A percentile compares a stretch with the other conserved stretches of the same genome.
phyloP scores from a whole-genome alignment of 2,797 vertebrate species.

The Lophius americanus region DNA sequence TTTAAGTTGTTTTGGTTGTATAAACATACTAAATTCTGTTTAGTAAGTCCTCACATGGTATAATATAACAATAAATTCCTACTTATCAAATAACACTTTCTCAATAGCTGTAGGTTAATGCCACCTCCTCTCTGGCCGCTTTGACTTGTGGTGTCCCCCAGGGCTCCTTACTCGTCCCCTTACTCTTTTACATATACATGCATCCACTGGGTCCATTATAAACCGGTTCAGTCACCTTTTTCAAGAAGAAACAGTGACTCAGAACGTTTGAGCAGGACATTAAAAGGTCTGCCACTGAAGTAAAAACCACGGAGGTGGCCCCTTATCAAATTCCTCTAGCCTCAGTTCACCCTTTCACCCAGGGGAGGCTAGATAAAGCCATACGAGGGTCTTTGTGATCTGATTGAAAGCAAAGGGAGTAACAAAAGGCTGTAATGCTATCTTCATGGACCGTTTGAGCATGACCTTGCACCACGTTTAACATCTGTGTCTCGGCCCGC shows the following conservation, averaged over 20 bases:
- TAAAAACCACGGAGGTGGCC: conserved; percentile 41
- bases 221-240: too few species aligned
- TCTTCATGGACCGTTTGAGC: conserved; percentile 69
- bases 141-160: too few species aligned
- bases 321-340: conserved; percentile 60
- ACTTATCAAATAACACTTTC: conserved; percentile 7
- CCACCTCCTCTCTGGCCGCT: too few species aligned
- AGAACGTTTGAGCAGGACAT: too few species aligned
- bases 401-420: conserved; percentile 69
- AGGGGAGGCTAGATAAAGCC: conserved; percentile 62
- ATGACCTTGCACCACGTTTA: conserved; percentile 53
- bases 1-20: too few species aligned
- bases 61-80: background rate
- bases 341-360: conserved; percentile 51
- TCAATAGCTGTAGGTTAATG: background rate
- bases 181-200: too few species aligned
- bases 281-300: conserved; percentile 22
- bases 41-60: too few species aligned
- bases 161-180: too few species aligned
- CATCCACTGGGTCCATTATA: too few species aligned
- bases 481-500: conserved; percentile 68
- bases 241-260: too few species aligned
- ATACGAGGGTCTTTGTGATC: conserved; percentile 54
- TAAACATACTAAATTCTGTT: too few species aligned
- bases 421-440: conserved; percentile 80